These are phyloP conservation scores for Brienomyrus brachyistius DNA, from an alignment of 2,113 vertebrate genomes.

Conservation along the genomic window DNA sequence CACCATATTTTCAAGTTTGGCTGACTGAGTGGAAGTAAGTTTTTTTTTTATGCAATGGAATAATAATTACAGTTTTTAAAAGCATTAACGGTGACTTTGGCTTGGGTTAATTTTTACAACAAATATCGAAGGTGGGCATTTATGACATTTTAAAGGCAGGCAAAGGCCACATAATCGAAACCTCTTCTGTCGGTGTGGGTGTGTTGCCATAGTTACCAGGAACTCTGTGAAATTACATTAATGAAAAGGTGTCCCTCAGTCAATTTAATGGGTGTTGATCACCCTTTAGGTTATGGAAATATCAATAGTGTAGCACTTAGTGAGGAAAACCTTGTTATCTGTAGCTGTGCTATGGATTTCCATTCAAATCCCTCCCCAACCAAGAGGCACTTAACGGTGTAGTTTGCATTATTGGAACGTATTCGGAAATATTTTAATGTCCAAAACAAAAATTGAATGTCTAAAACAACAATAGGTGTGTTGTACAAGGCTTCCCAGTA, in stretches of 20 bases:
- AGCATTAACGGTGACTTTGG: background rate
- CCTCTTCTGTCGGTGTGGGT: conserved; percentile 40
- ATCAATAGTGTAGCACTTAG: background rate
- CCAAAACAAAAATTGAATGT: too few species aligned
- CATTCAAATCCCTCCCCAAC: background rate
- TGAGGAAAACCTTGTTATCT: background rate
- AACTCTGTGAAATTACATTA: conserved; percentile 22
- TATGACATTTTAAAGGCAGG: conserved; percentile 37
- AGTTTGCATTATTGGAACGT: background rate
- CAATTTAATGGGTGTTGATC: conserved; percentile 23
- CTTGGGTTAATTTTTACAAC: background rate
- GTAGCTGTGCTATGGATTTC: background rate
- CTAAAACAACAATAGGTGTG: background rate
- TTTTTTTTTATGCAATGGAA: conserved; percentile 13
- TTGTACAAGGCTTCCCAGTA: background rate
- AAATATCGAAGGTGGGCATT: conserved; percentile 20
- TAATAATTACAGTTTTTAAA: conserved; percentile 2
- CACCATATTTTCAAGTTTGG: conserved; percentile 1
- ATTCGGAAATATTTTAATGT: background rate
- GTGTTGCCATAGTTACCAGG: conserved; percentile 49
- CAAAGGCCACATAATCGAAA: conserved; percentile 45
- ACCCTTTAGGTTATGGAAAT: conserved; percentile 16
- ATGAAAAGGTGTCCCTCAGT: conserved; percentile 25
- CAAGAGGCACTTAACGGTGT: background rate
- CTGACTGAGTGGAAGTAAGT: background rate